Conservation (phyloP, 1,140 invertebrate genomes). For the Diabrotica virgifera region DNA sequence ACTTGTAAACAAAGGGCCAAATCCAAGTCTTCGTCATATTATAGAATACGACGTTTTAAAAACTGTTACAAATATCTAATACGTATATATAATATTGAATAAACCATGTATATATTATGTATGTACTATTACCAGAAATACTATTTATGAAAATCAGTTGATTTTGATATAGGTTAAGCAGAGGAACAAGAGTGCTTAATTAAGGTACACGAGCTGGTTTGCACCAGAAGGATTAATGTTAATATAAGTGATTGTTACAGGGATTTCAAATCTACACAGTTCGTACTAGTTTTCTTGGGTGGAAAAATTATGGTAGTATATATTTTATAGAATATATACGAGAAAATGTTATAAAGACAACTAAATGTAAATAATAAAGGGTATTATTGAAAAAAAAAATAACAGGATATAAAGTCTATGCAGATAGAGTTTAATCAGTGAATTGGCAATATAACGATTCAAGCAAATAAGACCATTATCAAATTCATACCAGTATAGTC, state of each 20-base stretch:
- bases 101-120: slow-evolving; percentile 38
- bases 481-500: too few relatives aligned
- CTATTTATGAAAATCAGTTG: not conserved
- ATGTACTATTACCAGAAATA: slow-evolving; percentile 27
- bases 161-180: slow-evolving; percentile 41
- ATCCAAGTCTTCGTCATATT: not conserved
- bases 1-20: not conserved
- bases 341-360: too few relatives aligned
- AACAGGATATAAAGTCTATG: too few relatives aligned
- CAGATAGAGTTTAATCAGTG: too few relatives aligned
- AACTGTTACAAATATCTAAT: slow-evolving; percentile 32
- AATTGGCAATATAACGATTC: too few relatives aligned
- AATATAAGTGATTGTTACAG: slow-evolving; percentile 40
- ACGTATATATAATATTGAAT: slow-evolving; percentile 37
- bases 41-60: slow-evolving; percentile 1
- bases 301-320: too few relatives aligned
- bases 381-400: too few relatives aligned
- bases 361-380: too few relatives aligned
- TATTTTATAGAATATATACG: too few relatives aligned
- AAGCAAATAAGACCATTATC: too few relatives aligned
- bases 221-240: slow-evolving; percentile 24
- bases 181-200: slow-evolving; percentile 45
- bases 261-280: slow-evolving; percentile 16
- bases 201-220: slow-evolving; percentile 25
- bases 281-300: not conserved